These are phyloP conservation scores for Geotrypetes seraphini DNA, from an alignment of 2,797 vertebrate genomes.

Conservation along the genomic window DNA sequence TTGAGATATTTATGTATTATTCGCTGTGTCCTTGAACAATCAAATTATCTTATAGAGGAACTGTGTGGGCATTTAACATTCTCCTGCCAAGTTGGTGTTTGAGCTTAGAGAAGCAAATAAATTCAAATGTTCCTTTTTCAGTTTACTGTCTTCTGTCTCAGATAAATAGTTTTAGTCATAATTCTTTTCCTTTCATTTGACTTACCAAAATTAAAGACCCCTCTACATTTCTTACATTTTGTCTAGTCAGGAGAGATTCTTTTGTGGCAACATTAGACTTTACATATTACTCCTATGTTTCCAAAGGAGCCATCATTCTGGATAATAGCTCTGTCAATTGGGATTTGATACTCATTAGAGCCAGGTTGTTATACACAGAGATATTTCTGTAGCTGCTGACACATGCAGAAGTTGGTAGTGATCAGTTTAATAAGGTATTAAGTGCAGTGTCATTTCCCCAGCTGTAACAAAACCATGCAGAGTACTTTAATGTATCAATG, in stretches of 20 bases:
- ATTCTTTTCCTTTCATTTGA: conserved; percentile 15
- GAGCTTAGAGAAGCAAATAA: too few species aligned
- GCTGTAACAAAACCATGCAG: neutral
- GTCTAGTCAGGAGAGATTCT: neutral
- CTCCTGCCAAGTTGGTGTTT: too few species aligned
- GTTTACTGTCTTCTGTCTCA: too few species aligned
- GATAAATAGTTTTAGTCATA: conserved; percentile 4
- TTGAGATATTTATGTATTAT: too few species aligned
- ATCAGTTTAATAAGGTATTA: conserved; percentile 1
- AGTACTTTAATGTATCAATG: neutral
- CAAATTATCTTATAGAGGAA: too few species aligned
- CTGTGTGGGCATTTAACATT: too few species aligned
- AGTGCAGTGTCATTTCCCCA: neutral
- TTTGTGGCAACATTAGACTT: neutral
- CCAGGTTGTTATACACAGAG: neutral
- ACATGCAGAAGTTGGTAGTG: neutral
- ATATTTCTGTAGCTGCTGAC: neutral
- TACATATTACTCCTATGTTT: neutral
- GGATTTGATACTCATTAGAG: neutral
- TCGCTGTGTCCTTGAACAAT: too few species aligned
- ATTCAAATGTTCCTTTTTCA: too few species aligned
- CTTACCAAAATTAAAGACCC: too few species aligned
- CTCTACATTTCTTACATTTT: too few species aligned
- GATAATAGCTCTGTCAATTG: neutral
- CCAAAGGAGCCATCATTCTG: conserved; percentile 1